Conservation (phyloP, 2,888 invertebrate genomes). For the Ornithoptera priamus region DNA sequence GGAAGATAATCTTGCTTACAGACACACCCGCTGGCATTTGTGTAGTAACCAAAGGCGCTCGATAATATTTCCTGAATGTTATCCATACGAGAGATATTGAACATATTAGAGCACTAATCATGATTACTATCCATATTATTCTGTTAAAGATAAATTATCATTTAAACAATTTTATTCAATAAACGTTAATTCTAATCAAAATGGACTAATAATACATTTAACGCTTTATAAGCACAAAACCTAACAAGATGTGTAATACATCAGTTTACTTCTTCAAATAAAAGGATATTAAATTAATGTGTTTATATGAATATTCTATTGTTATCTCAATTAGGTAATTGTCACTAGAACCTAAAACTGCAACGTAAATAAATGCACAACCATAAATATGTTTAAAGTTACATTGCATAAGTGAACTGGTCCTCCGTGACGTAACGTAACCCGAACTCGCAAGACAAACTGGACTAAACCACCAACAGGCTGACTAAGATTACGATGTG, state of each 20-base stretch:
- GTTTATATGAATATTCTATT: too few relatives aligned
- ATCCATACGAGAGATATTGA: conserved; percentile 65
- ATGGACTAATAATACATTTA: too few relatives aligned
- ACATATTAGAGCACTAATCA: conserved; percentile 61
- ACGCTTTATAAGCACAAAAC: too few relatives aligned
- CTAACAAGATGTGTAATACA: too few relatives aligned
- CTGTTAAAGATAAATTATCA: conserved; percentile 40
- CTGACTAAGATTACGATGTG: conserved; percentile 4
- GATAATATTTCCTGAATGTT: conserved; percentile 64
- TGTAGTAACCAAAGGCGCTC: conserved; percentile 65
- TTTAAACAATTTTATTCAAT: neutral
- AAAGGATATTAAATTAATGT: too few relatives aligned
- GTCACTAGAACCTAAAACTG: neutral
- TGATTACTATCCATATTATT: conserved; percentile 62
- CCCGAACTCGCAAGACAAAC: conserved; percentile 18
- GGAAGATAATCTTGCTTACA: conserved; percentile 69
- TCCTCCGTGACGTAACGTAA: conserved; percentile 23
- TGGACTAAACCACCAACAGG: conserved; percentile 9
- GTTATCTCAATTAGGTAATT: too few relatives aligned
- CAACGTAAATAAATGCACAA: neutral
- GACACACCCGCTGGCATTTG: conserved; percentile 71
- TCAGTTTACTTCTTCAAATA: too few relatives aligned
- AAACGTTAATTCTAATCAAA: too few relatives aligned
- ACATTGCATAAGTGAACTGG: conserved; percentile 8
- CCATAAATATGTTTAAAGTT: neutral